phyloP scores from a whole-genome alignment of 1,140 invertebrate species.

The Drosophila insularis region DNA sequence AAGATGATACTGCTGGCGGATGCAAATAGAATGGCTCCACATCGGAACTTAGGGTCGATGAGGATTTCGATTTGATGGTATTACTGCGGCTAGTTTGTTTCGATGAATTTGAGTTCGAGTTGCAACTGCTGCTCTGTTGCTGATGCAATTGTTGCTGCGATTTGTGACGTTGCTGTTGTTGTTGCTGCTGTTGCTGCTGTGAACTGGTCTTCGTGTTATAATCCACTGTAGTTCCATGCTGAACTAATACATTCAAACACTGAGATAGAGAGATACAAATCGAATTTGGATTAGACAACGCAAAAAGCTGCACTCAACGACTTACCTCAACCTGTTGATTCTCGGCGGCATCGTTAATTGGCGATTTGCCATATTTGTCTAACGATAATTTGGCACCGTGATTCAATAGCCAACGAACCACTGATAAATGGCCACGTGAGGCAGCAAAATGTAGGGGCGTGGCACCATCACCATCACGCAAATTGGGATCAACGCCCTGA shows the following conservation, averaged over 20 bases:
- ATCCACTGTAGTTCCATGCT: slow-evolving; percentile 87
- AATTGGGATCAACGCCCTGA: slow-evolving; percentile 91
- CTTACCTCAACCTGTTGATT: slow-evolving; percentile 93
- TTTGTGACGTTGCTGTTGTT: slow-evolving; percentile 56
- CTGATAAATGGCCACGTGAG: slow-evolving; percentile 90
- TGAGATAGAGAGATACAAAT: slow-evolving; percentile 70
- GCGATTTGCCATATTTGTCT: slow-evolving; percentile 93
- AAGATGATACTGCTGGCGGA: slow-evolving; percentile 83
- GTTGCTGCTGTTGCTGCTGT: slow-evolving; percentile 9
- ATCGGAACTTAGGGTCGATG: slow-evolving; percentile 78
- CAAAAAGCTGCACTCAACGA: background rate
- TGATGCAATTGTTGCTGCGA: slow-evolving; percentile 54
- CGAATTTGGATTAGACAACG: background rate
- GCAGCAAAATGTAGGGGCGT: slow-evolving; percentile 91
- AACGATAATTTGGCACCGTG: slow-evolving; percentile 90
- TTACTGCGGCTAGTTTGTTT: slow-evolving; percentile 79
- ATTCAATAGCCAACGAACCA: slow-evolving; percentile 91
- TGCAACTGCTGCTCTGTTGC: slow-evolving; percentile 74
- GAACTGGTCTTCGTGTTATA: slow-evolving; percentile 81
- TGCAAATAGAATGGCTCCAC: slow-evolving; percentile 89
- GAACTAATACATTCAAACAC: slow-evolving; percentile 90
- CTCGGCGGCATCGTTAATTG: slow-evolving; percentile 94
- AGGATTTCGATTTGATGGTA: slow-evolving; percentile 81
- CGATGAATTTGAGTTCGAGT: slow-evolving; percentile 82
- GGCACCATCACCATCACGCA: slow-evolving; percentile 92